phyloP scores from a whole-genome alignment of 2,797 vertebrate species.

The Anguilla marmorata region DNA sequence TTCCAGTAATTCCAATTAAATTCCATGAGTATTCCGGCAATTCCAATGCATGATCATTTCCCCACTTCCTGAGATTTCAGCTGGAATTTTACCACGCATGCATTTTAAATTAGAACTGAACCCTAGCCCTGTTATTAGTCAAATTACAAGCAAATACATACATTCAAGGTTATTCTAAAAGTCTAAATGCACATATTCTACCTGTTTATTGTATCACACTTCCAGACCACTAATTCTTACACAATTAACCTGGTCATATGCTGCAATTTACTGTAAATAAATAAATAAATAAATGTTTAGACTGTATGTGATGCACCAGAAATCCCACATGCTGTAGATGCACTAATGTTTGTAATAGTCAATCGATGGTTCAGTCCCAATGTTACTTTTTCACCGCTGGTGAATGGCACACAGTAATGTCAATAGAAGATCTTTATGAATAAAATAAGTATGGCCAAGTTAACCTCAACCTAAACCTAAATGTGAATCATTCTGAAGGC shows the following conservation, averaged over 20 bases:
- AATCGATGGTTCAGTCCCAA: neutral
- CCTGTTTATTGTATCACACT: neutral
- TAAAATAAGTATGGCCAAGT: no score
- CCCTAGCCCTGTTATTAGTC: neutral
- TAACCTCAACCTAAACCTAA: no score
- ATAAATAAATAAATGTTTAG: neutral
- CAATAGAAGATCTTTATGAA: no score
- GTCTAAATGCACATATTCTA: no score
- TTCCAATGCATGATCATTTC: neutral
- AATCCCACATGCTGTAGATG: neutral
- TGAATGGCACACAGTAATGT: neutral
- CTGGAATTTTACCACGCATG: neutral
- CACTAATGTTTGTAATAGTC: neutral
- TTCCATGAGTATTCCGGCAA: neutral
- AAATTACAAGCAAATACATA: no score
- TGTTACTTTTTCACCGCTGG: neutral
- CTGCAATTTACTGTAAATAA: neutral
- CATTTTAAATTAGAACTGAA: neutral
- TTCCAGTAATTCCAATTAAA: neutral
- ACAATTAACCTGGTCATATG: neutral
- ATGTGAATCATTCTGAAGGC: no score
- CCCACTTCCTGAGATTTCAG: neutral
- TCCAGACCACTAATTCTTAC: neutral
- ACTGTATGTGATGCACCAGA: neutral
- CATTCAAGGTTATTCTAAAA: no score